Evolutionary conservation across 2,797 vertebrate genomes (phyloP).

Genomic region (Falco concolor): DNA sequence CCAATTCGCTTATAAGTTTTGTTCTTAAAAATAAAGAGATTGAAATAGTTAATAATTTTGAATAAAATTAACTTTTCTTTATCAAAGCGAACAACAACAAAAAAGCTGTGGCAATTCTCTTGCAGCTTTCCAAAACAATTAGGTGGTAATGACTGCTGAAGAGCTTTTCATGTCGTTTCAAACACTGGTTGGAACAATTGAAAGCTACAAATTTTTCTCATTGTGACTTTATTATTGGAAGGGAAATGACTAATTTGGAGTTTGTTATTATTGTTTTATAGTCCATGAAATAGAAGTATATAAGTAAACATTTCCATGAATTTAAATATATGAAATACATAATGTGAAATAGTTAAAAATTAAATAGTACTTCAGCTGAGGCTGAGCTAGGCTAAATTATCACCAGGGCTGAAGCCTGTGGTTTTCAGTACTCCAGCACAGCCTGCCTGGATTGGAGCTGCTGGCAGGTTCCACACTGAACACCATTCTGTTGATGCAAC

Average conservation of each 20-base stretch:
- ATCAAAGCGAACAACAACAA: not conserved
- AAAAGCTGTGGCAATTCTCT: not conserved
- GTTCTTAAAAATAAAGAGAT: not conserved
- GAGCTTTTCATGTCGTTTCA: constrained; percentile 40
- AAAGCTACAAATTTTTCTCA: constrained; percentile 43
- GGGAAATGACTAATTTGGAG: constrained; percentile 54
- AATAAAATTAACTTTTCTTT: not conserved
- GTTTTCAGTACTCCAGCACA: not conserved
- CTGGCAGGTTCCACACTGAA: not conserved
- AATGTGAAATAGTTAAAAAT: not conserved
- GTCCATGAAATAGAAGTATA: constrained; percentile 47
- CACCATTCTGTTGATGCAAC: not conserved
- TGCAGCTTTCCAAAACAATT: constrained; percentile 51
- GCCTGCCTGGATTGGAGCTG: not conserved
- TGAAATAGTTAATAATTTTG: constrained; percentile 13
- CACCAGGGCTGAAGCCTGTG: not conserved
- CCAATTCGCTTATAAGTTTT: not conserved
- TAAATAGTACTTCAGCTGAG: not conserved
- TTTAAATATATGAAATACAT: not conserved
- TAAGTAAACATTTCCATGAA: constrained; percentile 19
- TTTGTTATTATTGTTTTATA: constrained; percentile 60
- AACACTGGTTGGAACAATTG: constrained; percentile 39
- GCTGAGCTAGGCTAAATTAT: not conserved
- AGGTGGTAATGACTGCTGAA: constrained; percentile 33
- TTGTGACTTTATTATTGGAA: constrained; percentile 53